Conservation (phyloP, 2,113 vertebrate species). For the Sardina pilchardus region DNA sequence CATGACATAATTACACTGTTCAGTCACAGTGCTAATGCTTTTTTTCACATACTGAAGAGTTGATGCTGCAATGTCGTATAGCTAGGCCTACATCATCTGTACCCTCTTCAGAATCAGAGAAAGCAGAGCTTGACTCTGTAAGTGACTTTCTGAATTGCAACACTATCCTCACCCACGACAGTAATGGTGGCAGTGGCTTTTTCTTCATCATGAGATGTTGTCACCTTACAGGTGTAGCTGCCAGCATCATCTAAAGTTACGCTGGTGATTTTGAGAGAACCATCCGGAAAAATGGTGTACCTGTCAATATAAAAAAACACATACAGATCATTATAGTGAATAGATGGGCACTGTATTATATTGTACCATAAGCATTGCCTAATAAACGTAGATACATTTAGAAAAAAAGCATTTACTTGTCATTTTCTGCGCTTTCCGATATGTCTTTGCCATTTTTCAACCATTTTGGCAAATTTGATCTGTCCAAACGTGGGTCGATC, state of each 20-base stretch:
- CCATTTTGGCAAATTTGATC: conserved; percentile 52
- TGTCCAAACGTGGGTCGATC: conserved; percentile 51
- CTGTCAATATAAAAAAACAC: conserved; percentile 56
- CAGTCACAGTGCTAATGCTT: no score
- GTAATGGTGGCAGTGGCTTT: conserved; percentile 72
- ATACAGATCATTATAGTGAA: neutral
- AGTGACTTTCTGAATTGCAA: neutral
- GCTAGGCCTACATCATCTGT: no score
- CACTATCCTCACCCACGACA: conserved; percentile 71
- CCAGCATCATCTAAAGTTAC: conserved; percentile 70
- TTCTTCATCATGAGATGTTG: conserved; percentile 69
- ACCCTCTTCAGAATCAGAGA: no score
- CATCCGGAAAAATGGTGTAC: conserved; percentile 65
- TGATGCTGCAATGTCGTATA: no score
- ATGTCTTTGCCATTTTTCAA: conserved; percentile 58
- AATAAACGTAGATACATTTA: no score
- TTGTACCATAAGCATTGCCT: neutral
- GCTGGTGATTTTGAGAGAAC: conserved; percentile 67
- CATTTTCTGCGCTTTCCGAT: conserved; percentile 43
- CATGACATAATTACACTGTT: no score
- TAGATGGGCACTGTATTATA: neutral
- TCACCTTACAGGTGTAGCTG: conserved; percentile 77
- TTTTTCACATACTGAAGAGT: no score
- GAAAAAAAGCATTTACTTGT: conserved; percentile 72
- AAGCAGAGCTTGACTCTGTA: no score